A percentile compares a stretch with the other conserved stretches of the same genome.
Evolutionary conservation across 2,888 invertebrate genomes (phyloP).

Genomic region (Eupithecia subumbrata): DNA sequence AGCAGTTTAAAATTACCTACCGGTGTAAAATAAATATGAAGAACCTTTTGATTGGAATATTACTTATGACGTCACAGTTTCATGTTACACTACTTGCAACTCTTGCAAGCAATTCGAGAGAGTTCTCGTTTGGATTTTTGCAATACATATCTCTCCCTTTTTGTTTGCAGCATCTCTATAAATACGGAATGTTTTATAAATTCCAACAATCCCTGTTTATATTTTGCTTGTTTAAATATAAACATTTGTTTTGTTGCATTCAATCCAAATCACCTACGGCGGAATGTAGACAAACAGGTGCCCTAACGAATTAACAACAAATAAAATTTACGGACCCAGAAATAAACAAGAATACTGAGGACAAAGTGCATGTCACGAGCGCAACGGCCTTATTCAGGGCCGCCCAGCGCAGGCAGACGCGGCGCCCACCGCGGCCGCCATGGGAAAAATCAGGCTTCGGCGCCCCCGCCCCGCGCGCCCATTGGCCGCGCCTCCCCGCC

Average conservation of each 20-base stretch:
- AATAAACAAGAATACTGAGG: constrained; percentile 65
- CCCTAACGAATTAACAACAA: constrained; percentile 47
- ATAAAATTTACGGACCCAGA: constrained; percentile 55
- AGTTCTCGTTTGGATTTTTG: neutral
- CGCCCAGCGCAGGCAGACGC: constrained; percentile 75
- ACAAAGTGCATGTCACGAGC: constrained; percentile 81
- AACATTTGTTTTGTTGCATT: constrained; percentile 21
- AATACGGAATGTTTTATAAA: neutral
- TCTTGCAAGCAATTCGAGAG: neutral
- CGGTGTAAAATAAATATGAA: too few relatives aligned
- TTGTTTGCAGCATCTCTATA: neutral
- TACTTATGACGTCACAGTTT: constrained; percentile 5
- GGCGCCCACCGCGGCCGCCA: constrained; percentile 71
- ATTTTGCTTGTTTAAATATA: constrained; percentile 2
- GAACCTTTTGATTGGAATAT: constrained; percentile 11
- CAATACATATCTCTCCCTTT: neutral
- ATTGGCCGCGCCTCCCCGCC: constrained; percentile 78
- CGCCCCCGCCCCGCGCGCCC: constrained; percentile 79
- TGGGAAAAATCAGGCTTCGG: constrained; percentile 83
- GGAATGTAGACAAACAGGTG: constrained; percentile 41
- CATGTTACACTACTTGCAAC: neutral
- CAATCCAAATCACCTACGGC: constrained; percentile 17
- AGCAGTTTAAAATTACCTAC: too few relatives aligned
- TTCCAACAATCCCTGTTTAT: constrained; percentile 1
- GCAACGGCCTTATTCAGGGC: constrained; percentile 82